A percentile compares a stretch with the other conserved stretches of the same genome.
phyloP scores from a whole-genome alignment of 2,113 vertebrate genomes.

The Melospiza georgiana region DNA sequence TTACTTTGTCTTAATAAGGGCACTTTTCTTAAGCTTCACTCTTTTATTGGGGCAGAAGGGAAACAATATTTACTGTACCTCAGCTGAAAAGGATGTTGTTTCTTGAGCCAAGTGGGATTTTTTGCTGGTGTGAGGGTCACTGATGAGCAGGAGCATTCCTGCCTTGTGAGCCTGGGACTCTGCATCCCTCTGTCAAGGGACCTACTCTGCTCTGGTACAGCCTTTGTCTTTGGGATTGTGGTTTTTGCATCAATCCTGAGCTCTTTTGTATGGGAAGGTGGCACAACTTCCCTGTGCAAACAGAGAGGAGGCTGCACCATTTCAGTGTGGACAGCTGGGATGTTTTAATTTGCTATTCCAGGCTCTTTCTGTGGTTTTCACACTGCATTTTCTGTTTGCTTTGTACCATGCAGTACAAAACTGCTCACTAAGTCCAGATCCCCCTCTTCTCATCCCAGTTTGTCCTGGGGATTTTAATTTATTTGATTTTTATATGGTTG shows the following conservation, averaged over 20 bases:
- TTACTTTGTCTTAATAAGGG: conserved; percentile 17
- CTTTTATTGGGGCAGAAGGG: not conserved
- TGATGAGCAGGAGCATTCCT: not conserved
- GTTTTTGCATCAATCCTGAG: not conserved
- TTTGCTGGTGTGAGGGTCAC: not conserved
- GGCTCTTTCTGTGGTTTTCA: not conserved
- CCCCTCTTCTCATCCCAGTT: not conserved
- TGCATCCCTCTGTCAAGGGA: not conserved
- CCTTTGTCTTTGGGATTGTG: not conserved
- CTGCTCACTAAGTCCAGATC: not conserved
- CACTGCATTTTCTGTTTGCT: not conserved
- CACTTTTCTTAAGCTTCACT: not conserved
- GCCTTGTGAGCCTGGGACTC: not conserved
- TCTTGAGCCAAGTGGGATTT: not conserved
- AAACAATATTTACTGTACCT: not conserved
- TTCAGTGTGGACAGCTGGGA: not conserved
- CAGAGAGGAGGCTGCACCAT: not conserved
- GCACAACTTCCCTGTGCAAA: not conserved
- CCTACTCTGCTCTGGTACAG: not conserved
- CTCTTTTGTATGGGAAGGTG: not conserved
- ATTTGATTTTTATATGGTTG: not conserved
- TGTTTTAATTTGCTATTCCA: not conserved
- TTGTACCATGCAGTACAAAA: not conserved
- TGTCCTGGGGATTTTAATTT: not conserved
- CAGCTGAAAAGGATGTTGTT: not conserved